phyloP scores from a whole-genome alignment of 2,888 invertebrate species.

The Cheilosia vulpina region DNA sequence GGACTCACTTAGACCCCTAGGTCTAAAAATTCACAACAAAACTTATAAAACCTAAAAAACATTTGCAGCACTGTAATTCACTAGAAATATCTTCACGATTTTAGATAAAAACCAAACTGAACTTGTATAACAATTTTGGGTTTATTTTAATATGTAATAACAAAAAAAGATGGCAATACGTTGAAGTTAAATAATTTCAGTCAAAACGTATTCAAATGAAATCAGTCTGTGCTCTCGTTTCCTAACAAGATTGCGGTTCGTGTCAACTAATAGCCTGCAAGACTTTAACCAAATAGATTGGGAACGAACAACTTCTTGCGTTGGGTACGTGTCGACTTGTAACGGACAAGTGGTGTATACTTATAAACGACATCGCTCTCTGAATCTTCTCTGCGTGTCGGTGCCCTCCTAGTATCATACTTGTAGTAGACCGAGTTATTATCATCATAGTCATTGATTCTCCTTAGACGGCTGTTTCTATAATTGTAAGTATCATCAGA shows the following conservation, averaged over 20 bases:
- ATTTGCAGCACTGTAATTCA: too few species aligned
- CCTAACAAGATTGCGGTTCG: background rate
- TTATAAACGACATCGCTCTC: constrained; percentile 60
- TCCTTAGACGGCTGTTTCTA: constrained; percentile 77
- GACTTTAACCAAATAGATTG: constrained; percentile 80
- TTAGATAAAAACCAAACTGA: too few species aligned
- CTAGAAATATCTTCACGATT: too few species aligned
- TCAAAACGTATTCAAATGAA: background rate
- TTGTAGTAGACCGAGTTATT: constrained; percentile 48
- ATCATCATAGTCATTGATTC: constrained; percentile 80
- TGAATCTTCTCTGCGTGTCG: constrained; percentile 34
- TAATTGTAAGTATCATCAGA: constrained; percentile 48
- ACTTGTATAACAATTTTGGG: too few species aligned
- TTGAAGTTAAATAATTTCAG: constrained; percentile 2
- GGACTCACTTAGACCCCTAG: too few species aligned
- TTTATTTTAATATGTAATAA: too few species aligned
- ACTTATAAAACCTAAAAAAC: too few species aligned
- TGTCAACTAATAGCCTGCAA: background rate
- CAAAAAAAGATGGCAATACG: background rate
- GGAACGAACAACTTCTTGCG: constrained; percentile 82
- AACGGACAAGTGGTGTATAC: constrained; percentile 78
- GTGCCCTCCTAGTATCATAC: constrained; percentile 3
- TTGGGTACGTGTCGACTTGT: constrained; percentile 78
- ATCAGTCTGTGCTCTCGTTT: constrained; percentile 64
- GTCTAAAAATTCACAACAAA: too few species aligned